Base-by-base conservation (phyloP, 2,797 vertebrate species). In the Macropodus opercularis region DNA sequence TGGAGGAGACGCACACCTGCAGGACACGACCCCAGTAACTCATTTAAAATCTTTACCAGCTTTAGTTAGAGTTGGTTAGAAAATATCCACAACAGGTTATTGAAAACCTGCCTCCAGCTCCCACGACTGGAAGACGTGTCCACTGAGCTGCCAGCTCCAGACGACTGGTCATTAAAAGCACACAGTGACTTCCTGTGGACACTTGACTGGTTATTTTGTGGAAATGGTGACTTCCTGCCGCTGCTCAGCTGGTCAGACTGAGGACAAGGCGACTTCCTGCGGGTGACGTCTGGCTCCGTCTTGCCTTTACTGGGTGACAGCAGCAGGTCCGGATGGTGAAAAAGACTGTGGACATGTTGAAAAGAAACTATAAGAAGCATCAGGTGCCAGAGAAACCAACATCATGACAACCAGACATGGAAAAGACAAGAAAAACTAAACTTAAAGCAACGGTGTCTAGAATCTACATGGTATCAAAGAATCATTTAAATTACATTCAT, bases 1-100 rank as follows among this genome's bases (percentile, higher is more conserved):
- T 4, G 91, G 92, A 36, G 94, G 92, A 68, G 94, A 93, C 62
- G 74, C 75, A 62, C 77, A 78, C 62, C 91, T 92, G 86, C 50
- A 44, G 70, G 57, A 38, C 46, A 35, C 26, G 41, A 63, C 42
- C 57, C n/a, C 39, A 14, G 43, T 80, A 68, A 52, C 84, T 83
- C 27, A 49, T 34, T 8, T 6, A 4, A 19, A 29, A 47, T 17
- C 21, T 21, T 2, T 3, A n/a, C 0, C 2, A 6, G 21, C 2
- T 41, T 6, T 27, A 17, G 11, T 24, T 8, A 8, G n/a, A n/a
- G n/a, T n/a, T n/a, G n/a, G n/a, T n/a, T n/a, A 42, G 14, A 19
- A 49, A 34, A 27, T 14, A 44, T 8, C 7, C 15, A 29, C 27
- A 21, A 23, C 2, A 34, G 5, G 2, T 12, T 8, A n/a, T 13